Evolutionary conservation across 2,888 invertebrate species (phyloP), one percentile per base, ranked within the genome.

Genomic region (Tinea pellionella): DNA sequence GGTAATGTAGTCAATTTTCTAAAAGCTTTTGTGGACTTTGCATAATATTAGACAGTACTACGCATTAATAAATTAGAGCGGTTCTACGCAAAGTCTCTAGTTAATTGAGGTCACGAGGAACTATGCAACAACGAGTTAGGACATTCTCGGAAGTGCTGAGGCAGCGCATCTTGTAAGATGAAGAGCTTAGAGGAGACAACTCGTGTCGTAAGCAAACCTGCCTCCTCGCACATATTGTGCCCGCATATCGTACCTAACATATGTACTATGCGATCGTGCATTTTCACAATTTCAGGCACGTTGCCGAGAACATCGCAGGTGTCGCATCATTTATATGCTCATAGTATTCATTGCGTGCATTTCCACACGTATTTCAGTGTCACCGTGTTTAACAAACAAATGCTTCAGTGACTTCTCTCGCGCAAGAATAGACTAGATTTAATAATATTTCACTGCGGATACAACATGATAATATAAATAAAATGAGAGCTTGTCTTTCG

Each of bases 21-120:
- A 19, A 57, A 57, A 57, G 57, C 57, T 57, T 53, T 53, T 53
- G 53, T 57, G 57, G 57, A 57, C 57, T 57, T 57, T 32, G 57
- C 32, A 57, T 57, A 57, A 57, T 57, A 32, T 57, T 32, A 32
- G 57, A 57, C n/a, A 32, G 57, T 29, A 30, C 32, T 30, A 57
- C 32, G 57, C 30, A 57, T 57, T 57, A 57, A 32, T 57, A 57
- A 57, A 32, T 32, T 57, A 57, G 15, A n/a, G 11, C 32, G n/a
- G 57, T 11, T 32, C 32, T 57, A 53, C 53, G 53, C 53, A 70
- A 69, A 68, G 64, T 64, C 61, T 61, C 57, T 64, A 67, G 65
- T 69, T 74, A 74, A 75, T 74, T 71, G 69, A 68, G 68, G 65
- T 68, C 69, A 66, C 64, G 65, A 66, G 64, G 62, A 66, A 67